Percentiles rank a stretch among this genome's conserved stretches.
Conservation (phyloP, 2,888 invertebrate genomes). For the Ormia ochracea region DNA sequence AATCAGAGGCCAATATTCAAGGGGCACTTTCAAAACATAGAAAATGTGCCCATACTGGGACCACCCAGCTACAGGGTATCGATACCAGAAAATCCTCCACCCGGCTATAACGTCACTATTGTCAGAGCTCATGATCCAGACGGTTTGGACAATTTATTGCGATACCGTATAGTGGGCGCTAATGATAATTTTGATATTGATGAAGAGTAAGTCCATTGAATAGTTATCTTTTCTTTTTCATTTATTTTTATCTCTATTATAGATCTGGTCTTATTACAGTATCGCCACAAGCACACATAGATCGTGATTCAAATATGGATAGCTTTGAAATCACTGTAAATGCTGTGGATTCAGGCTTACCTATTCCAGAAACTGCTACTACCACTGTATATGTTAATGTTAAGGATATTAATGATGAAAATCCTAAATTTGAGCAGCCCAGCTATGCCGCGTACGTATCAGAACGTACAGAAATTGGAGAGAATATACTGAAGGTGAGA, state of each 20-base stretch:
- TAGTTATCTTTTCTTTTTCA: neutral
- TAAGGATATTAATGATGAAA: slow-evolving; percentile 88
- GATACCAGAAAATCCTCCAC: slow-evolving; percentile 83
- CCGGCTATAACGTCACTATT: slow-evolving; percentile 83
- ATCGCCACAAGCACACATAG: slow-evolving; percentile 84
- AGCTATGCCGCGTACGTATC: slow-evolving; percentile 84
- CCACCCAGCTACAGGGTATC: slow-evolving; percentile 85
- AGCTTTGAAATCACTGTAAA: slow-evolving; percentile 84
- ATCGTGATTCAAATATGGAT: slow-evolving; percentile 82
- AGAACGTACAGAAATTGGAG: slow-evolving; percentile 81
- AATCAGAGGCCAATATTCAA: slow-evolving; percentile 88
- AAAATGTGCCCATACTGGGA: slow-evolving; percentile 79
- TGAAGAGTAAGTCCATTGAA: slow-evolving; percentile 79
- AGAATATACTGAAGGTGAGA: slow-evolving; percentile 81
- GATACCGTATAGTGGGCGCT: slow-evolving; percentile 85
- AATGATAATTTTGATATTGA: slow-evolving; percentile 88
- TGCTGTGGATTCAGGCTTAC: slow-evolving; percentile 85
- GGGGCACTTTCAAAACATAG: slow-evolving; percentile 82
- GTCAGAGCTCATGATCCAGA: slow-evolving; percentile 88
- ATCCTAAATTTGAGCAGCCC: slow-evolving; percentile 83
- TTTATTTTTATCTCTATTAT: slow-evolving; percentile 35
- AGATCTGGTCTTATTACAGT: slow-evolving; percentile 84
- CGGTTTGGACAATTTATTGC: slow-evolving; percentile 83
- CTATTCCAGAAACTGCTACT: slow-evolving; percentile 87
- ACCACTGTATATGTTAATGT: slow-evolving; percentile 85